Percentiles rank a stretch among this genome's conserved stretches.
phyloP scores from a whole-genome alignment of 2,113 vertebrate species.

The Nettapus auritus region DNA sequence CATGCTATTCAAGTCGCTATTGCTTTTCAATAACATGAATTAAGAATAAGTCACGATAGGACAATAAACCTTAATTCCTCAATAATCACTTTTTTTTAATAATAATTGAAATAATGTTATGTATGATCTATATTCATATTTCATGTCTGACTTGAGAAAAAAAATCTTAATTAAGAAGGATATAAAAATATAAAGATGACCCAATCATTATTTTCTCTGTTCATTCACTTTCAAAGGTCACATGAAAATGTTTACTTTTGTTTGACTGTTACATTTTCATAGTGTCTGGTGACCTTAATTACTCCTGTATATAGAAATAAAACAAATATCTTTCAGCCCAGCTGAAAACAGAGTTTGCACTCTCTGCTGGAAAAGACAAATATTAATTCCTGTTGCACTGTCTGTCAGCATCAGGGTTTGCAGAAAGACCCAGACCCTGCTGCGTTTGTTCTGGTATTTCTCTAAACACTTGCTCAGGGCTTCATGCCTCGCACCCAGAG shows the following conservation, averaged over 20 bases:
- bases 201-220: background rate
- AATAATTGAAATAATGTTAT: background rate
- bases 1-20: background rate
- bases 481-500: background rate
- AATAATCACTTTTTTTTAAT: background rate
- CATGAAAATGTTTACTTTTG: background rate
- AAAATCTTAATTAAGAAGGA: background rate
- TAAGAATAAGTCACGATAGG: background rate
- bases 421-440: background rate
- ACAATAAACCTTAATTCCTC: background rate
- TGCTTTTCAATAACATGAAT: background rate
- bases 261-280: background rate
- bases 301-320: background rate
- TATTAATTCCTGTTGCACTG: background rate
- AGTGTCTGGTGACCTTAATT: background rate
- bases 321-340: background rate
- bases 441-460: background rate
- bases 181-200: background rate
- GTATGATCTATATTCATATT: background rate
- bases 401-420: rapidly evolving
- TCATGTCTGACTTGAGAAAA: background rate
- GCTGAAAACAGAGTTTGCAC: background rate
- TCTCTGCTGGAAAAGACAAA: background rate
- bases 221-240: background rate
- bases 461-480: background rate